phyloP scores from a whole-genome alignment of 2,113 vertebrate genomes.

The Tangachromis dhanisi region DNA sequence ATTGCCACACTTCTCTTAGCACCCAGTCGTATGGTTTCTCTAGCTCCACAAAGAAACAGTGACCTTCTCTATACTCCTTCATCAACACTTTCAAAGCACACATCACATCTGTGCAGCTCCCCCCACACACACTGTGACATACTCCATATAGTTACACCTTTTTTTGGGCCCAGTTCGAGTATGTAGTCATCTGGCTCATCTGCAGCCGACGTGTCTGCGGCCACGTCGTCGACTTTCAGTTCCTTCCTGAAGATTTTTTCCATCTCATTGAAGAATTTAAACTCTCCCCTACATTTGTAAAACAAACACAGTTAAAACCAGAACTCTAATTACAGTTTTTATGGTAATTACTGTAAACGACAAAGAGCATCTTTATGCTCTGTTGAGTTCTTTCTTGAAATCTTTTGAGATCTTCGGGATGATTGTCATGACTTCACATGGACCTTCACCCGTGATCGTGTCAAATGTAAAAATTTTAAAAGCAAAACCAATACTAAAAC shows the following conservation, averaged over 20 bases:
- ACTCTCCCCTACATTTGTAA: constrained; percentile 50
- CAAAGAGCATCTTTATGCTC: not conserved
- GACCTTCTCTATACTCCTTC: not conserved
- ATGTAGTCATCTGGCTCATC: constrained; percentile 32
- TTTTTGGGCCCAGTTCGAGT: constrained; percentile 8
- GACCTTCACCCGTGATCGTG: not conserved
- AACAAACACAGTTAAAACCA: not conserved
- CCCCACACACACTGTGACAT: not conserved
- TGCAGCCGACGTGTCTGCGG: not conserved
- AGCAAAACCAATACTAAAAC: not conserved
- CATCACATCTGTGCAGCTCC: not conserved
- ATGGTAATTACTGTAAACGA: not conserved
- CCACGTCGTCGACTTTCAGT: not conserved
- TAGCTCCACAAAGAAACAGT: not conserved
- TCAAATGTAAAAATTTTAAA: rapidly evolving
- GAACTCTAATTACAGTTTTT: not conserved
- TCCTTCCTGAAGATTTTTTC: constrained; percentile 56
- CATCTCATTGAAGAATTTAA: constrained; percentile 65
- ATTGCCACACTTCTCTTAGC: not conserved
- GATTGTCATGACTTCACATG: not conserved
- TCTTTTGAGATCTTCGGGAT: not conserved
- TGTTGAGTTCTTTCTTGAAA: not conserved
- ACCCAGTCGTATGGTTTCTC: not conserved
- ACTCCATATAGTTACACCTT: constrained; percentile 20
- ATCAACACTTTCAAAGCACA: not conserved